Base-by-base conservation (phyloP, 2,888 invertebrate species). In the Harmothoe impar region DNA sequence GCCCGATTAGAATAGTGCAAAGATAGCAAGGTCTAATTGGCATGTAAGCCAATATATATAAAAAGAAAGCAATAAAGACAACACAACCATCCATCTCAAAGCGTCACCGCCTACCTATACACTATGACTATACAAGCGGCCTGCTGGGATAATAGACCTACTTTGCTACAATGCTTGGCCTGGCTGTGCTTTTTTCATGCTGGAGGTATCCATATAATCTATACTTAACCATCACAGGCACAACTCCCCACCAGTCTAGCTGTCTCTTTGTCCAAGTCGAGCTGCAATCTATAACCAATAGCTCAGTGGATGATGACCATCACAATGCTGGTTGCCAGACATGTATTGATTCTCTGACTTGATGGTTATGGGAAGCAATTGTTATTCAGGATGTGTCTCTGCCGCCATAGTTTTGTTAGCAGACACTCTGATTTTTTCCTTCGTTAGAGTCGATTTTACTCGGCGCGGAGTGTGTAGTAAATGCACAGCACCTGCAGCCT, bases 341-440 rank as follows among this genome's bases (percentile, higher is more conserved):
- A 72, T 72, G n/a, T 72, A 72, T 72, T 25, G 72, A 72, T 72
- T 29, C 72, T 15, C 25, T 15, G 29, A 72, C 31, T n/a, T 72
- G 72, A 72, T n/a, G 72, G 72, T 29, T 72, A 72, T 72, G 72
- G 72, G 72, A 72, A 72, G 72, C 72, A 29, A 72, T 72, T 72
- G 72, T 29, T 72, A 72, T 25, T 29, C 31, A 72, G 29, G 29
- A 72, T 29, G 72, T 25, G 72, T 29, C n/a, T 12, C n/a, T 72
- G 23, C 62, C 62, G 20, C 62, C 20, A n/a, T 62, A 62, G 23
- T 62, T 62, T 62, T 62, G 62, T 62, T 62, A 5, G 15, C 20
- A 62, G 20, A n/a, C 23, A 20, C 20, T 62, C 23, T 12, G 23
- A 20, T 5, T 62, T 62, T 62, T 62, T n/a, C 7, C 20, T 17